Evolutionary conservation across 2,797 vertebrate species (phyloP).

Genomic region (Spondyliosoma cantharus): DNA sequence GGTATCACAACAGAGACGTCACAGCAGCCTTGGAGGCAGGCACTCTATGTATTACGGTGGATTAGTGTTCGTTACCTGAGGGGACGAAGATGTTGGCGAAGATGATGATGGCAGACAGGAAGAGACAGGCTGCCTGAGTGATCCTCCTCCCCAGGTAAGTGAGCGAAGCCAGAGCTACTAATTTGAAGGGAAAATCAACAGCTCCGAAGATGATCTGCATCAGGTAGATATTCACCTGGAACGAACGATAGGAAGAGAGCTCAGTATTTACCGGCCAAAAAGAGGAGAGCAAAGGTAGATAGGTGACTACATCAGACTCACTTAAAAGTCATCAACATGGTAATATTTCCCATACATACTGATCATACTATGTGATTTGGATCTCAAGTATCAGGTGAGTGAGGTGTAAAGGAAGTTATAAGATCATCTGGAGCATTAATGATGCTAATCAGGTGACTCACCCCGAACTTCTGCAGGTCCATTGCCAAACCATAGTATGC

Average conservation of each 20-base stretch:
- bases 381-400: background rate
- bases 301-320: background rate
- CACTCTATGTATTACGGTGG: too few relatives aligned
- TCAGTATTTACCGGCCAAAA: background rate
- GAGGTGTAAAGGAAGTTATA: background rate
- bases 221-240: constrained; percentile 83
- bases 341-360: background rate
- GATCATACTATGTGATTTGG: background rate
- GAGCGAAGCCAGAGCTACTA: constrained; percentile 78
- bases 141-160: constrained; percentile 79
- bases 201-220: constrained; percentile 86
- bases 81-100: constrained; percentile 85
- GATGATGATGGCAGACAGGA: constrained; percentile 80
- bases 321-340: background rate
- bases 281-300: background rate
- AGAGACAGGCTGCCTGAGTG: constrained; percentile 79
- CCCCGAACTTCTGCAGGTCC: constrained; percentile 88
- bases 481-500: constrained; percentile 86
- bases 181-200: constrained; percentile 84
- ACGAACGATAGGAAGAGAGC: constrained; percentile 11
- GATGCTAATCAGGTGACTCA: constrained; percentile 51
- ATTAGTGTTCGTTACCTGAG: constrained; percentile 67
- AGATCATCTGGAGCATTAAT: background rate
- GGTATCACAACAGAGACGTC: too few relatives aligned
- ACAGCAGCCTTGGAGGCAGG: too few relatives aligned